phyloP scores from a whole-genome alignment of 2,113 vertebrate species.

The Entomyzon cyanotis region DNA sequence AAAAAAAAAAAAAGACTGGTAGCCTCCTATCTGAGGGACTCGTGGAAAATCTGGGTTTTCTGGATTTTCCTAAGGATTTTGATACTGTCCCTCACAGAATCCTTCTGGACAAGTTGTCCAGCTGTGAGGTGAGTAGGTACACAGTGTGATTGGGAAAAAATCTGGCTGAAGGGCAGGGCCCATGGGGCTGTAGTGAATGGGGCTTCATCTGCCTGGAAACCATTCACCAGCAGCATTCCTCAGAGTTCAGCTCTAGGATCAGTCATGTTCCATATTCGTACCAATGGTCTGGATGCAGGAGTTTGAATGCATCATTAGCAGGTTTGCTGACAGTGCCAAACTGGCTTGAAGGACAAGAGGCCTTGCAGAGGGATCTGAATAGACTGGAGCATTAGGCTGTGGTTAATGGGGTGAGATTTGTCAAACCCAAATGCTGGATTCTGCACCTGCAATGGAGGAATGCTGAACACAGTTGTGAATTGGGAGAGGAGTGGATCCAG shows the following conservation, averaged over 20 bases:
- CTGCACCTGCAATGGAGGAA: not conserved
- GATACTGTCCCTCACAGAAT: not conserved
- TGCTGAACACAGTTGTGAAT: rapidly evolving
- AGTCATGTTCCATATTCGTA: too few species aligned
- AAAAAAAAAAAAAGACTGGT: not conserved
- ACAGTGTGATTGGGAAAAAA: rapidly evolving
- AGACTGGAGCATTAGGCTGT: not conserved
- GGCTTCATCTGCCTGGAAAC: not conserved
- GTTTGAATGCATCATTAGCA: not conserved
- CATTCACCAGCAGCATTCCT: rapidly evolving
- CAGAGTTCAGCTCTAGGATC: not conserved
- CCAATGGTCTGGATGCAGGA: not conserved
- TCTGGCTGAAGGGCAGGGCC: not conserved
- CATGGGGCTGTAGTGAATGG: not conserved
- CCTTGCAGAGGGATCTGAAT: not conserved
- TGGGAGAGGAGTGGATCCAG: not conserved
- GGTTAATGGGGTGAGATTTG: not conserved
- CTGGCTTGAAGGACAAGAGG: not conserved
- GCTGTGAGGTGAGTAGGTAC: not conserved
- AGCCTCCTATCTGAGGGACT: not conserved
- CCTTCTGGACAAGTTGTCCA: not conserved
- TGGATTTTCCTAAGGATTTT: not conserved
- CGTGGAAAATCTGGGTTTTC: not conserved
- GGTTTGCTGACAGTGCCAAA: not conserved
- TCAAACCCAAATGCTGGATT: not conserved